Base-by-base conservation (phyloP, 2,888 invertebrate species). In the Chrysotoxum bicinctum region DNA sequence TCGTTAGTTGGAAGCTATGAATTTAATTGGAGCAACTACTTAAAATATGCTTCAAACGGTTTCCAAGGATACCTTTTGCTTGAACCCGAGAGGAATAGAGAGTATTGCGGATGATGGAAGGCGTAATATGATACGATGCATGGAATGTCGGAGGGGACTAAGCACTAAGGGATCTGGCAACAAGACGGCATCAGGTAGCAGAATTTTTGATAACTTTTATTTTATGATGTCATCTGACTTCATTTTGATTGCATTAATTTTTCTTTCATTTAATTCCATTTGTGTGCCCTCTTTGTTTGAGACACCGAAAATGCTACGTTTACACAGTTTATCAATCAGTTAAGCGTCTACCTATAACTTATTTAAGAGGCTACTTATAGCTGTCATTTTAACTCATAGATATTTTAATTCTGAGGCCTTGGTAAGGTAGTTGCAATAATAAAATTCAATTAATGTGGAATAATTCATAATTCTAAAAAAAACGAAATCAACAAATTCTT, bases 1-100 rank as follows among this genome's bases (percentile, higher is more conserved):
- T 85, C 85, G 80, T 85, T 85, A 77, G 81, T 81, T 72, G 52
- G 80, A 73, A 77, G 76, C 85, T 81, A 73, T 73, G 80, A 77
- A 85, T 81, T 85, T 85, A 85, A 85, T 85, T 85, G 85, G 72
- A 73, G 30, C 58, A 73, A 70, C 76, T 81, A 81, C 56, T 64
- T 58, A 77, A 35, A 73, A 73, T 54, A 73, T 76, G 72, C 56
- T 56, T 66, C 48, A 48, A 77, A 43, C 52, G 30, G 75, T 68
- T 76, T 74, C 66, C 70, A 40, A n/a, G 66, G 26, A 37, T 66
- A 62, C 21, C 43, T 43, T 52, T 45, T 43, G 12, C 37, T n/a
- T n/a, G n/a, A n/a, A n/a, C n/a, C 21, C 60, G n/a, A 83, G 69
- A 60, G 74, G 64, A 74, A 58, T 66, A 62, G n/a, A 16, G 56